These are phyloP conservation scores for Chiloscyllium plagiosum DNA, from an alignment of 2,113 vertebrate genomes.

Conservation along the genomic window DNA sequence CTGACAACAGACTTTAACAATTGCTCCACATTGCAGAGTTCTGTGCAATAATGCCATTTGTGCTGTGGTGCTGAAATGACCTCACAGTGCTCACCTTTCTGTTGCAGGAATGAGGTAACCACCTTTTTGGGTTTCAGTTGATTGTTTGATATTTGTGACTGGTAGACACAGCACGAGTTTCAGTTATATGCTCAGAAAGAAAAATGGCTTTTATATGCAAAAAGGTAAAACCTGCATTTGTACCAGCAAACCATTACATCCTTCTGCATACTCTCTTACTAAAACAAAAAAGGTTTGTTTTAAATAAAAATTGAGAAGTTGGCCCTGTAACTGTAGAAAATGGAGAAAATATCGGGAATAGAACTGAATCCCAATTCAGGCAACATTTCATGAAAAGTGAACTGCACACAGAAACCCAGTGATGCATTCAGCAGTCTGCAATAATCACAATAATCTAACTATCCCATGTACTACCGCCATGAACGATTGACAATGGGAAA, in stretches of 20 bases:
- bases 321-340: neutral
- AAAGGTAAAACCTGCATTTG: neutral
- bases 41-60: neutral
- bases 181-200: neutral
- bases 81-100: neutral
- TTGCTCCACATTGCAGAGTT: neutral
- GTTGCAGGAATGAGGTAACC: neutral
- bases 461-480: too few relatives aligned
- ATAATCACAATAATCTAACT: neutral
- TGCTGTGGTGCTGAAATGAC: neutral
- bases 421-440: neutral
- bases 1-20: neutral
- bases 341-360: neutral
- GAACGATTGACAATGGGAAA: neutral
- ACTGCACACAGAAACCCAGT: neutral
- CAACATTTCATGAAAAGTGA: neutral
- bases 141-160: neutral
- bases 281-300: neutral
- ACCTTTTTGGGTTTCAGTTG: neutral
- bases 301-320: neutral
- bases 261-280: neutral
- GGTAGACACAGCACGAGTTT: neutral
- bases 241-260: neutral
- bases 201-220: neutral
- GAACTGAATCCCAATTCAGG: neutral